Evolutionary conservation across 2,113 vertebrate genomes (phyloP).

Genomic region (Corythornis vintsioides): DNA sequence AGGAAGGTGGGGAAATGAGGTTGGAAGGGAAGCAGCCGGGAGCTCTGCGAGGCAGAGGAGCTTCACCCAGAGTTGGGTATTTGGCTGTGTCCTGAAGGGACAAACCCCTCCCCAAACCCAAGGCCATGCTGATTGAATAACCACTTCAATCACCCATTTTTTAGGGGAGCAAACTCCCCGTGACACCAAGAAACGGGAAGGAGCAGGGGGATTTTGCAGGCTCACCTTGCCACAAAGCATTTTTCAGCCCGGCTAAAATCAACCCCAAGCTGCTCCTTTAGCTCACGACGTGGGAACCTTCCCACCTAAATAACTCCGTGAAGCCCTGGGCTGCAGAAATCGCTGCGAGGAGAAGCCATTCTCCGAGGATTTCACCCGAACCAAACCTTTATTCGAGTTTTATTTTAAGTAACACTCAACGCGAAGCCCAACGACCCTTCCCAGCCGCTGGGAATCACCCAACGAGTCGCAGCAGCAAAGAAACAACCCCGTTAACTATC

Average conservation of each 20-base stretch:
- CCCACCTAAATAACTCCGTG: not conserved
- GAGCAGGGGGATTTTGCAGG: fast-evolving
- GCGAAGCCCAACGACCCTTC: not conserved
- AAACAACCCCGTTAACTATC: constrained; percentile 3
- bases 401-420: constrained; percentile 58
- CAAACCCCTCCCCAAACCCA: not conserved
- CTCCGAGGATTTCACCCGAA: not conserved
- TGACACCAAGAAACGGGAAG: not conserved
- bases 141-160: not conserved
- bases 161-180: not conserved
- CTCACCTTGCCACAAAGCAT: not conserved
- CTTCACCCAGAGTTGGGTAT: not conserved
- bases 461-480: constrained; percentile 6
- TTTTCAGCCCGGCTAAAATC: not conserved
- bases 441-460: not conserved
- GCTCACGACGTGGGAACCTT: fast-evolving
- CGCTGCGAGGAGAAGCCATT: not conserved
- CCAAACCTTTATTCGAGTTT: not conserved
- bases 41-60: fast-evolving
- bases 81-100: not conserved
- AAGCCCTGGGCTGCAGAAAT: not conserved
- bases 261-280: not conserved
- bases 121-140: not conserved
- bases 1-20: not conserved
- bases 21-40: not conserved